Evolutionary conservation across 2,888 invertebrate genomes (phyloP).

Genomic region (Thumatha senex): DNA sequence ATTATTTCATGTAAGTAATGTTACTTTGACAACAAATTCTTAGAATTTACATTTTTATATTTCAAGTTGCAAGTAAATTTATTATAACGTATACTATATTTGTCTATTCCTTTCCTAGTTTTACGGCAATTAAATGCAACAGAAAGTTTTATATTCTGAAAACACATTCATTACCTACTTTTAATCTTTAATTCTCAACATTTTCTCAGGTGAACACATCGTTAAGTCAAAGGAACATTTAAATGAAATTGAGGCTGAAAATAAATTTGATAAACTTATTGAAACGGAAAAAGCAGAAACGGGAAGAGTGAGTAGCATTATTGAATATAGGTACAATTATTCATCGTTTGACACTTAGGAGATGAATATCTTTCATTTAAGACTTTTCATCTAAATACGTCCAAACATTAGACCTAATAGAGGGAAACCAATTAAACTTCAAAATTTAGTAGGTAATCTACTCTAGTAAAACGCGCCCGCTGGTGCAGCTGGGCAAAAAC

Average conservation of each 20-base stretch:
- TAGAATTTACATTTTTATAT: no score
- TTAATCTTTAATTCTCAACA: not conserved
- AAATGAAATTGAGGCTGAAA: constrained; percentile 12
- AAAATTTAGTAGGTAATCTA: no score
- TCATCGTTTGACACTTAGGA: no score
- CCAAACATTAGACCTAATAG: no score
- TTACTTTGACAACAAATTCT: no score
- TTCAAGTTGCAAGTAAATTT: constrained; percentile 88
- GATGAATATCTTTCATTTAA: no score
- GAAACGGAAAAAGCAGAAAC: constrained; percentile 95
- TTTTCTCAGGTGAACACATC: constrained; percentile 58
- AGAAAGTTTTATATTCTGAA: no score
- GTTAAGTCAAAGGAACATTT: constrained; percentile 51
- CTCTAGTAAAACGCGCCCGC: no score
- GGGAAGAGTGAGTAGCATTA: constrained; percentile 88
- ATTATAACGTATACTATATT: constrained; percentile 84
- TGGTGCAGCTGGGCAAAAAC: no score
- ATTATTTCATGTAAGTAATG: constrained; percentile 52
- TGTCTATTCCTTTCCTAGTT: constrained; percentile 88
- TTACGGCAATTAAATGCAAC: constrained; percentile 82
- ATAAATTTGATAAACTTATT: constrained; percentile 87
- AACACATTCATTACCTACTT: not conserved
- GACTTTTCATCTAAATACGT: no score
- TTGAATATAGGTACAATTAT: no score
- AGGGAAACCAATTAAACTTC: no score